Base-by-base conservation (phyloP, 2,888 invertebrate species). In the Dendrolimus houi region DNA sequence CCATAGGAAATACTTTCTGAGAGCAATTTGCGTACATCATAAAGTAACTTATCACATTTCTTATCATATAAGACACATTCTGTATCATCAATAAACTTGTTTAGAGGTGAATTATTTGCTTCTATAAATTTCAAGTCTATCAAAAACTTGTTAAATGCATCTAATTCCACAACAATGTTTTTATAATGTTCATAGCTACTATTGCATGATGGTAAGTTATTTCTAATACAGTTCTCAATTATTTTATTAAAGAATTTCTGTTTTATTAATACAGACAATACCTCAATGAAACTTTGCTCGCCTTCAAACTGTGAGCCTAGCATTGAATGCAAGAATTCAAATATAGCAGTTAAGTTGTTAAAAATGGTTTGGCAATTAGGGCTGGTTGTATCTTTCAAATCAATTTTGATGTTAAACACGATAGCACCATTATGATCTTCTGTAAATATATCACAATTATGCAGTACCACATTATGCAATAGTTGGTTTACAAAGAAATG, bases 241-340 rank as follows among this genome's bases (percentile, higher is more conserved):
- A 91, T 81, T 72, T 83, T 87, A 55, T 75, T 76, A 17, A 89
- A 91, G 65, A 91, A 91, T 57, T 83, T 85, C 1, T 83, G 73
- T 41, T 77, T 69, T 1, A 85, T 81, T 1, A 79, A 81, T 52
- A 87, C 83, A 0, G 87, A 81, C 60, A 91, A 85, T 0, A 87
- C 75, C 67, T 83, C 80, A 52, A 90, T 83, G 52, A 91, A 90
- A 40, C 82, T 81, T 58, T 77, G 73, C 14, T 83, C 82, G 57
- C 75, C 72, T 56, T 87, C 83, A 69, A 91, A 83, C 53, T 83
- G 81, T 0, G 80, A 78, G 0, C 88, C 89, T 2, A 91, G 68
- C 0, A 87, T 87, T 10, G 86, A 83, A 54, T 89, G 83, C 0
- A 91, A 67, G 59, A 90, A 91, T 62, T 90, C 91, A 76, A 91